These are phyloP conservation scores for Ichneumoninae sp. DNA, from an alignment of 2,888 invertebrate species.

Conservation along the genomic window DNA sequence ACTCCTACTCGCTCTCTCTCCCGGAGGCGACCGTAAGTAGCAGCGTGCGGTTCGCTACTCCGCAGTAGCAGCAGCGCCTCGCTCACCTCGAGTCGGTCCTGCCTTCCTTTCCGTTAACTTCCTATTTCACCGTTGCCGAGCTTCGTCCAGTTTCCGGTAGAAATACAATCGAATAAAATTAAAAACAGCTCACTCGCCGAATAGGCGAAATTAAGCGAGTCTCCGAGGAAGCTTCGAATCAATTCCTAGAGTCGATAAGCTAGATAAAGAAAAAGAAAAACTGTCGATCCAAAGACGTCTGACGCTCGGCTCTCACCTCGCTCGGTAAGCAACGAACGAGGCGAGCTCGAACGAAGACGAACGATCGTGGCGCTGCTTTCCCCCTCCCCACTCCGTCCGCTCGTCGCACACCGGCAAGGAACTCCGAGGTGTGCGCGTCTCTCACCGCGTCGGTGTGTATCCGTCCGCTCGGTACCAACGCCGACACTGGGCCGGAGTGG, in stretches of 20 bases:
- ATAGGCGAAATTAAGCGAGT: background rate
- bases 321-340: slow-evolving; percentile 46
- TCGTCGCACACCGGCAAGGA: background rate
- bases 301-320: slow-evolving; percentile 21
- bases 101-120: background rate
- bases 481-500: slow-evolving; percentile 14
- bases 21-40: slow-evolving; percentile 19
- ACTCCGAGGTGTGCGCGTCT: slow-evolving; percentile 12
- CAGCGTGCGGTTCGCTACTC: slow-evolving; percentile 11
- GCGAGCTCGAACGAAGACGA: slow-evolving; percentile 38
- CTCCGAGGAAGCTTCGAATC: background rate
- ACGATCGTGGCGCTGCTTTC: slow-evolving; percentile 54
- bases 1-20: slow-evolving; percentile 26
- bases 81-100: background rate
- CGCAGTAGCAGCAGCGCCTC: slow-evolving; percentile 18
- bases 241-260: slow-evolving; percentile 38
- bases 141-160: too few relatives aligned
- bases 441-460: slow-evolving; percentile 15
- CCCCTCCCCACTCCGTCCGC: slow-evolving; percentile 7
- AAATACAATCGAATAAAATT: background rate
- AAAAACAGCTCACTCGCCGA: background rate
- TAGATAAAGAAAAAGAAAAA: slow-evolving; percentile 20
- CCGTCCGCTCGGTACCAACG: background rate
- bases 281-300: slow-evolving; percentile 40
- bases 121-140: background rate